phyloP scores from a whole-genome alignment of 2,113 vertebrate genomes.

The Caretta caretta region DNA sequence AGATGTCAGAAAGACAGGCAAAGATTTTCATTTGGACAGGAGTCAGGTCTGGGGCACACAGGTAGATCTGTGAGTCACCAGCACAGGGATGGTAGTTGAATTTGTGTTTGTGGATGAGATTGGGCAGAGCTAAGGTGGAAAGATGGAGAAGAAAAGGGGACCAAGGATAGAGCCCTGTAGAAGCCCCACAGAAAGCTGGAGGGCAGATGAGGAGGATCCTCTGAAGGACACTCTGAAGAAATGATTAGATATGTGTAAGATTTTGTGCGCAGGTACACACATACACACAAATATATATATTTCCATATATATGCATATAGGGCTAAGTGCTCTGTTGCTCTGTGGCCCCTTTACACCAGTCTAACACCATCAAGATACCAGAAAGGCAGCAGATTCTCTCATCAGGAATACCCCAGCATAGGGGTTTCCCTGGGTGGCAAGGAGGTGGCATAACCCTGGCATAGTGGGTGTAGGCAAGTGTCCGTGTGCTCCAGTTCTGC shows the following conservation, averaged over 20 bases:
- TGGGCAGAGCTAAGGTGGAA: background rate
- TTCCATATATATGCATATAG: background rate
- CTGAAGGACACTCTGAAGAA: background rate
- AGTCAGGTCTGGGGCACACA: background rate
- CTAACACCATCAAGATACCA: background rate
- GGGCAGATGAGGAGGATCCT: background rate
- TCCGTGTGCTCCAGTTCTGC: background rate
- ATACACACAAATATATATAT: background rate
- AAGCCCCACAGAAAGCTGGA: background rate
- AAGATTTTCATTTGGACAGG: background rate
- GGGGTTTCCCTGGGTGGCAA: background rate
- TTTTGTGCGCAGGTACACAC: background rate
- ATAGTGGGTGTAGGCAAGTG: background rate
- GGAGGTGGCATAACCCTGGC: background rate
- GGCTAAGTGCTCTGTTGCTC: background rate
- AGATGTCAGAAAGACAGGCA: background rate
- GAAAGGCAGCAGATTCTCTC: background rate
- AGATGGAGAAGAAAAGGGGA: background rate
- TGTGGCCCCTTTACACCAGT: background rate
- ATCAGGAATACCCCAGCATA: background rate
- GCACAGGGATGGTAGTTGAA: background rate
- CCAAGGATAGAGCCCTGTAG: background rate
- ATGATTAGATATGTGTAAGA: background rate
- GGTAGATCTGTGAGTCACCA: background rate
- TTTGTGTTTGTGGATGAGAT: background rate